A percentile compares a stretch with the other conserved stretches of the same genome.
Conservation (phyloP, 2,797 vertebrate genomes). For the Micrastur ruficollis region DNA sequence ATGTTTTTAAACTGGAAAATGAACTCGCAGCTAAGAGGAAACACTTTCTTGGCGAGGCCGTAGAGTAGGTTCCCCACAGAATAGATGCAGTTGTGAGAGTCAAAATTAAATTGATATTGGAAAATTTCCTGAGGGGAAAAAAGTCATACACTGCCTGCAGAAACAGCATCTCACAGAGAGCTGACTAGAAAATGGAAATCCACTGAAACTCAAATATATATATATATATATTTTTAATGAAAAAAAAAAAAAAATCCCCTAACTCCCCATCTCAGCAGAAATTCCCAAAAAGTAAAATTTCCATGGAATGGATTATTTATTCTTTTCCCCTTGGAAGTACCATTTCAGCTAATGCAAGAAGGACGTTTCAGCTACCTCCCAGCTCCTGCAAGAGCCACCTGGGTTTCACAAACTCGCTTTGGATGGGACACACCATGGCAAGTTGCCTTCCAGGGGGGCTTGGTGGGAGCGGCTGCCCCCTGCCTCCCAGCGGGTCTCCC, state of each 20-base stretch:
- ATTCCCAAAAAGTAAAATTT: neutral
- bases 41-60: slow-evolving; percentile 20
- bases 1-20: slow-evolving; percentile 48
- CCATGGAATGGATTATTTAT: neutral
- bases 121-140: slow-evolving; percentile 20
- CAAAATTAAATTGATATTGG: slow-evolving; percentile 58
- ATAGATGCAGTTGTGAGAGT: slow-evolving; percentile 48
- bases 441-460: neutral
- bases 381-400: neutral
- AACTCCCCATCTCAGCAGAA: neutral
- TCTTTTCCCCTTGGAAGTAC: neutral
- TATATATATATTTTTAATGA: neutral
- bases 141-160: slow-evolving; percentile 37
- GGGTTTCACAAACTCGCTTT: neutral
- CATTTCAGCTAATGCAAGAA: neutral
- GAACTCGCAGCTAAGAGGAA: slow-evolving; percentile 21
- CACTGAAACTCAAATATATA: neutral
- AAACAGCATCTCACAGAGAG: neutral
- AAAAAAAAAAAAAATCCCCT: neutral
- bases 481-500: neutral
- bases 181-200: slow-evolving; percentile 18
- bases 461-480: too few relatives aligned
- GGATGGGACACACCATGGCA: neutral
- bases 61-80: neutral
- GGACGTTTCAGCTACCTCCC: neutral